A percentile compares a stretch with the other conserved stretches of the same genome.
Conservation (phyloP, 2,888 invertebrate species). For the Bibio marci region DNA sequence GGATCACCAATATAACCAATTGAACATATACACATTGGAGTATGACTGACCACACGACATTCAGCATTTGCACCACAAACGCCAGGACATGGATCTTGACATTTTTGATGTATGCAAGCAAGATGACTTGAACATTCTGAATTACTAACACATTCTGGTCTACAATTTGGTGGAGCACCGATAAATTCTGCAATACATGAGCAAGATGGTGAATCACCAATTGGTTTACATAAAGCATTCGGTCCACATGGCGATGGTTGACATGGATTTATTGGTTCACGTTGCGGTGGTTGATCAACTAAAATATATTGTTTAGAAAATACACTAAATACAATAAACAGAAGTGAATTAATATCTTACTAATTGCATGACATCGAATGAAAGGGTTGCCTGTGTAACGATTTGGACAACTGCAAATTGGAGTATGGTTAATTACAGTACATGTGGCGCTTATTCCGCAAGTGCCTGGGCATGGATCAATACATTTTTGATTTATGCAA, state of each 20-base stretch:
- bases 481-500: constrained; percentile 64
- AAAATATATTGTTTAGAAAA: no score
- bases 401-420: constrained; percentile 55
- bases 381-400: constrained; percentile 60
- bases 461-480: constrained; percentile 58
- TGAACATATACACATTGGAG: constrained; percentile 61
- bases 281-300: constrained; percentile 16
- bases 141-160: constrained; percentile 63
- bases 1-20: constrained; percentile 39
- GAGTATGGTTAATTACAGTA: constrained; percentile 66
- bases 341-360: not conserved
- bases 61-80: constrained; percentile 55
- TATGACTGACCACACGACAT: constrained; percentile 53
- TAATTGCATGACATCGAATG: constrained; percentile 44
- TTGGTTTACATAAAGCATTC: constrained; percentile 35
- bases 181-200: constrained; percentile 48
- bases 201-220: constrained; percentile 50
- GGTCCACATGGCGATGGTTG: constrained; percentile 35
- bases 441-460: constrained; percentile 64
- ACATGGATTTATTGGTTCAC: constrained; percentile 27
- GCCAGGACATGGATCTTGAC: constrained; percentile 50
- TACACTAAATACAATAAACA: no score
- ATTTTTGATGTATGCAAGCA: constrained; percentile 58
- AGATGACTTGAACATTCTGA: constrained; percentile 49
- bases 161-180: constrained; percentile 49